These are phyloP conservation scores for Ascaphus truei DNA, from an alignment of 2,113 vertebrate genomes.

Conservation along the genomic window DNA sequence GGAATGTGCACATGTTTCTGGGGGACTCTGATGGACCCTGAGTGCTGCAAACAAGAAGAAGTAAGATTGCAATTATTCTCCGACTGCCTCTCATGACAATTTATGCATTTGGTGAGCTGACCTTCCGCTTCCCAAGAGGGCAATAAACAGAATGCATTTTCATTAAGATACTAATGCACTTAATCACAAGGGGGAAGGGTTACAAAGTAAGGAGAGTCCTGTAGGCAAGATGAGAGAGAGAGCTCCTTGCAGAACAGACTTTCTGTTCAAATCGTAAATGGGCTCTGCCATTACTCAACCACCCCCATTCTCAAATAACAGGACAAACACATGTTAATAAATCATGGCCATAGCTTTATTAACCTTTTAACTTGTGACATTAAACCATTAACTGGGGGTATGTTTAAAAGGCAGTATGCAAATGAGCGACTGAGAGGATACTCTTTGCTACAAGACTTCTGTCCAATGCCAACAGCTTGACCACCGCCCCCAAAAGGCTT, in stretches of 20 bases:
- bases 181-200: conserved; percentile 70
- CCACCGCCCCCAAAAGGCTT: conserved; percentile 16
- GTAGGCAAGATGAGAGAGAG: conserved; percentile 54
- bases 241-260: conserved; percentile 39
- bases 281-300: conserved; percentile 12
- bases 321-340: conserved; percentile 9
- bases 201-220: conserved; percentile 60
- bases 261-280: conserved; percentile 4
- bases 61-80: conserved; percentile 72
- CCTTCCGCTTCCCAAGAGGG: conserved; percentile 68
- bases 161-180: conserved; percentile 81
- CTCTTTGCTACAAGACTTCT: conserved; percentile 27
- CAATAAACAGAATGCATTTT: conserved; percentile 80
- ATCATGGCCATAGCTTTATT: conserved; percentile 22
- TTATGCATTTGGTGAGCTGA: conserved; percentile 72
- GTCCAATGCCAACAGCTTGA: conserved; percentile 25
- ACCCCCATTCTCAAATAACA: neutral
- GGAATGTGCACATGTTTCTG: conserved; percentile 62
- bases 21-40: conserved; percentile 56
- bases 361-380: conserved; percentile 33
- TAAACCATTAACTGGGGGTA: conserved; percentile 12
- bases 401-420: conserved; percentile 3
- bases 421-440: neutral
- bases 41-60: conserved; percentile 57
- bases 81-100: conserved; percentile 71